Conservation (phyloP, 2,888 invertebrate species). For the Bombyx huttoni region DNA sequence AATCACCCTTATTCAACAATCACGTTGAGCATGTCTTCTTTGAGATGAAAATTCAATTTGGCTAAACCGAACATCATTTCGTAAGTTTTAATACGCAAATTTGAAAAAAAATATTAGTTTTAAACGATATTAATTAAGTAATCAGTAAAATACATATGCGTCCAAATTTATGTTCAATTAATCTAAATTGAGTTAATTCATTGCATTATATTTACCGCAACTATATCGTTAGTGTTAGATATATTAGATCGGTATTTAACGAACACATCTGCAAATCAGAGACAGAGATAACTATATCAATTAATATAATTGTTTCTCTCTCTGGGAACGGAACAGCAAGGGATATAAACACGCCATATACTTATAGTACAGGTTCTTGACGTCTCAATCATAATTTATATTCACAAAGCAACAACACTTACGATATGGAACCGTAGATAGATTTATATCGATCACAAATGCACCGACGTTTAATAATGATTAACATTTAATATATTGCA, state of each 20-base stretch:
- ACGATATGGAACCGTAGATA: conserved; percentile 33
- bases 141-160: too few relatives aligned
- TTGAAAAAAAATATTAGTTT: neutral
- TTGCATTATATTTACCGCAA: neutral
- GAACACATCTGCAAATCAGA: conserved; percentile 7
- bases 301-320: conserved; percentile 9
- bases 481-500: neutral
- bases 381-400: conserved; percentile 39
- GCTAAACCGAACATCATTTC: neutral
- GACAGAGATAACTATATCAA: conserved; percentile 7
- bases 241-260: conserved; percentile 1
- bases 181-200: neutral
- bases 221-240: conserved; percentile 1
- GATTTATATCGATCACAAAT: conserved; percentile 36
- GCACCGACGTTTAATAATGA: conserved; percentile 22
- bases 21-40: conserved; percentile 18
- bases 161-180: neutral
- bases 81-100: neutral
- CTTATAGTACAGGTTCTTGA: conserved; percentile 18
- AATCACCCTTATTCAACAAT: conserved; percentile 27
- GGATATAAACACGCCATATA: conserved; percentile 12
- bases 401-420: conserved; percentile 31
- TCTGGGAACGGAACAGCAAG: conserved; percentile 17
- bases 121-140: neutral
- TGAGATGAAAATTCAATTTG: conserved; percentile 25